Percentiles rank a stretch among this genome's conserved stretches.
phyloP scores from a whole-genome alignment of 2,113 vertebrate species.

The Tursiops truncatus region DNA sequence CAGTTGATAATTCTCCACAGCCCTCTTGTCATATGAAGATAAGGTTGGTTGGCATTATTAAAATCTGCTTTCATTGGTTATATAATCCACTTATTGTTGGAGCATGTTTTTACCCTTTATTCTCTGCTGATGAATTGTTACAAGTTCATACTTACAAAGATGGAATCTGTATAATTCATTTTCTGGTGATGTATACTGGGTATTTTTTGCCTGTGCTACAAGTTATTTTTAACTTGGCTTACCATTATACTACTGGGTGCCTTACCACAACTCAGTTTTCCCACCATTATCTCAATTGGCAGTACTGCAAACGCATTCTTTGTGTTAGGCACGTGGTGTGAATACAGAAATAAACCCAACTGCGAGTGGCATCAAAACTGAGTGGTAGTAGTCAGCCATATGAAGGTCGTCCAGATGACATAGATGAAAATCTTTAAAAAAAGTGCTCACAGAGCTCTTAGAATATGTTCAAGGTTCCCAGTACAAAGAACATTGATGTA shows the following conservation, averaged over 20 bases:
- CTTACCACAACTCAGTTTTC: background rate
- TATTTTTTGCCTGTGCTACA: background rate
- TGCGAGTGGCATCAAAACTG: background rate
- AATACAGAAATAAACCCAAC: background rate
- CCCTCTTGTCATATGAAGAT: background rate
- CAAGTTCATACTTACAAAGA: background rate
- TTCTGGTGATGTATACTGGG: background rate
- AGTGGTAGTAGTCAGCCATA: background rate
- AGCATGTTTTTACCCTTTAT: background rate
- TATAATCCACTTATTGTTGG: background rate
- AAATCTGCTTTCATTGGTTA: background rate
- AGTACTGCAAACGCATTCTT: background rate
- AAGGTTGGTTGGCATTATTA: background rate
- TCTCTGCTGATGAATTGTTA: background rate
- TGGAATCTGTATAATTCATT: background rate
- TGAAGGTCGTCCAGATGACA: background rate
- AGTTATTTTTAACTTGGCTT: conserved; percentile 8
- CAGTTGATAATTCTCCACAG: conserved; percentile 6
- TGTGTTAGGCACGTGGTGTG: background rate
- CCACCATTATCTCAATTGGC: background rate
- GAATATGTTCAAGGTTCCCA: background rate
- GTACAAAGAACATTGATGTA: background rate
- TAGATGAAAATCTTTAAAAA: background rate
- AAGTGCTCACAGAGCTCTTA: background rate
- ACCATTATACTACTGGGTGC: background rate